Percentiles rank a stretch among this genome's conserved stretches.
Conservation (phyloP, 1,140 invertebrate species). For the Bradynema listronoti region DNA sequence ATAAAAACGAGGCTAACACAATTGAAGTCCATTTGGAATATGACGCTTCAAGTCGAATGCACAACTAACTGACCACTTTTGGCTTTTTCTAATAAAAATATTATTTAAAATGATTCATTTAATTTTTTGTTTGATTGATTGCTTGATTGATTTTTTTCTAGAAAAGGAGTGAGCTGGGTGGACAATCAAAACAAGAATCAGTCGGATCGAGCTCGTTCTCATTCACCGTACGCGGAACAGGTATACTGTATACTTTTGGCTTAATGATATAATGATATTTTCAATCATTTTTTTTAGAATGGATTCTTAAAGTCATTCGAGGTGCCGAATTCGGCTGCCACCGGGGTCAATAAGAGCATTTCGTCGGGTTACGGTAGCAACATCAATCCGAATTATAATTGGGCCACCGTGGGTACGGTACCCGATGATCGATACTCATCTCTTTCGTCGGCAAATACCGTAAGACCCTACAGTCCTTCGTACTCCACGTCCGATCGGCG, state of each 20-base stretch:
- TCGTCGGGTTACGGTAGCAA: too few species aligned
- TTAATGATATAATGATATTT: background rate
- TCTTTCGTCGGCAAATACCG: too few species aligned
- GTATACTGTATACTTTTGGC: background rate
- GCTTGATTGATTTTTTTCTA: slow-evolving; percentile 6
- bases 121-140: background rate
- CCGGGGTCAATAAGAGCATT: too few species aligned
- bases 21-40: too few species aligned
- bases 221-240: slow-evolving; percentile 30
- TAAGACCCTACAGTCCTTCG: slow-evolving; percentile 14
- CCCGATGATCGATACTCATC: too few species aligned
- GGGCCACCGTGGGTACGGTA: too few species aligned
- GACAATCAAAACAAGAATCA: slow-evolving; percentile 36
- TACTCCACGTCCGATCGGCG: slow-evolving; percentile 13
- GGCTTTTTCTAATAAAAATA: too few species aligned
- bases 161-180: slow-evolving; percentile 43
- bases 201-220: slow-evolving; percentile 33
- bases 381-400: too few species aligned
- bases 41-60: too few species aligned
- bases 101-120: background rate
- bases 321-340: background rate
- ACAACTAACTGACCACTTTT: too few species aligned
- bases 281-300: background rate
- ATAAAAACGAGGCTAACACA: too few species aligned
- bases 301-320: background rate